Evolutionary conservation across 92 coral and sea anemone genomes (phyloP), one percentile per base, ranked within the genome.

Genomic region (Phenganax subtilis): DNA sequence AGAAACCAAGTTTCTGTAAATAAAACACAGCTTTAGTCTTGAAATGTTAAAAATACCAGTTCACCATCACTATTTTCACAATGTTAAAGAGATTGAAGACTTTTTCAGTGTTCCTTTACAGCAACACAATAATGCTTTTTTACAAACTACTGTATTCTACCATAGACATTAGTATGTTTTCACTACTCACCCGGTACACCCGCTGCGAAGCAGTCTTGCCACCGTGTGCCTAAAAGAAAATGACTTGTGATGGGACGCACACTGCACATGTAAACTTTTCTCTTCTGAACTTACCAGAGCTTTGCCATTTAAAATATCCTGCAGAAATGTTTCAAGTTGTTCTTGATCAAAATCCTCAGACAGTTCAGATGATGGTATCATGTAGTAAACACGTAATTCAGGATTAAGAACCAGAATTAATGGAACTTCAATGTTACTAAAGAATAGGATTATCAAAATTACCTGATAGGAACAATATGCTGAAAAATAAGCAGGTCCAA

Each of bases 151-250:
- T 59, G n/a, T 6, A 14, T 59, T 1, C 16, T 59, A 59, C 25
- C 25, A 14, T 14, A 14, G 65, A 14, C 25, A 59, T 20, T 20
- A 20, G n/a, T 59, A 14, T 14, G 16, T 1, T 14, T 2, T 20
- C 16, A 28, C 27, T 67, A 71, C 92, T 87, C 64, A 94, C 98
- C 85, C 97, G 85, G n/a, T 86, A 83, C 6, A 92, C 12, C 74
- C 98, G 87, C 62, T 90, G 97, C 27, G 89, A 63, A 79, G 84
- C 90, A 0, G 92, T 87, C 71, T 91, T 97, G 55, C 98, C 98
- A 17, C 98, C 98, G 64, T 91, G 87, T 16, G 91, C 92, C 93
- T 94, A 77, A 27, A 88, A 80, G 44, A 54, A 29, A 31, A 6
- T 10, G 54, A 27, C 14, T 51, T 31, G n/a, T 12, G 31, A 31